phyloP scores from a whole-genome alignment of 2,113 vertebrate species.

The Melanocharis versteri region DNA sequence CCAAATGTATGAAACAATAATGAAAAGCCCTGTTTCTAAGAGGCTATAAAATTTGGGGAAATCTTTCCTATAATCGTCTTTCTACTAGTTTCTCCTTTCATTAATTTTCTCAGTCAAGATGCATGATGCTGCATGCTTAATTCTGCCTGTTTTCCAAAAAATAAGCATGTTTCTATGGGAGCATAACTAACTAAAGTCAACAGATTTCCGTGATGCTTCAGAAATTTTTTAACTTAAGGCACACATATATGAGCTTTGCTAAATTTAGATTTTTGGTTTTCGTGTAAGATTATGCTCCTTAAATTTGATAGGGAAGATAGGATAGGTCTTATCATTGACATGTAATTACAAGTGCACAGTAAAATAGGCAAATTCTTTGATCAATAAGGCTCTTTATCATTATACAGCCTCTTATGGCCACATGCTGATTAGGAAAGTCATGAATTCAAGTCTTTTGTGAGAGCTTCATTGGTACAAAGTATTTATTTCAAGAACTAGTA shows the following conservation, averaged over 20 bases:
- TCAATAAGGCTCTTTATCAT: slow-evolving; percentile 1
- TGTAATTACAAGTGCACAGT: background rate
- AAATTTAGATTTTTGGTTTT: background rate
- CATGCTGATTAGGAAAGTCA: background rate
- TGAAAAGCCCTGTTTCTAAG: background rate
- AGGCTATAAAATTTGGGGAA: background rate
- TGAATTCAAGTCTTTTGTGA: slow-evolving; percentile 14
- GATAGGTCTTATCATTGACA: background rate
- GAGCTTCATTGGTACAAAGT: slow-evolving; percentile 4
- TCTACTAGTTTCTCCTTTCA: background rate
- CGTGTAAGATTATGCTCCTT: background rate
- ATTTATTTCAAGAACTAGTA: background rate
- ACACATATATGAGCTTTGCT: background rate
- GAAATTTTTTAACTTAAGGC: background rate
- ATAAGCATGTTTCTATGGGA: background rate
- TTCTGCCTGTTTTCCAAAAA: background rate
- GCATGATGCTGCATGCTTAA: background rate
- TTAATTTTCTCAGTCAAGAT: background rate
- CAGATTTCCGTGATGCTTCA: background rate
- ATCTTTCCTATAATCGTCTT: background rate
- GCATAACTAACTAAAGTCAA: background rate
- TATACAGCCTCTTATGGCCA: background rate
- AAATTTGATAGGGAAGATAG: background rate
- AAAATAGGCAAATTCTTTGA: slow-evolving; percentile 16
- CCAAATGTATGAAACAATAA: background rate